phyloP scores from a whole-genome alignment of 2,888 invertebrate species.

The Synanthedon tipuliformis region DNA sequence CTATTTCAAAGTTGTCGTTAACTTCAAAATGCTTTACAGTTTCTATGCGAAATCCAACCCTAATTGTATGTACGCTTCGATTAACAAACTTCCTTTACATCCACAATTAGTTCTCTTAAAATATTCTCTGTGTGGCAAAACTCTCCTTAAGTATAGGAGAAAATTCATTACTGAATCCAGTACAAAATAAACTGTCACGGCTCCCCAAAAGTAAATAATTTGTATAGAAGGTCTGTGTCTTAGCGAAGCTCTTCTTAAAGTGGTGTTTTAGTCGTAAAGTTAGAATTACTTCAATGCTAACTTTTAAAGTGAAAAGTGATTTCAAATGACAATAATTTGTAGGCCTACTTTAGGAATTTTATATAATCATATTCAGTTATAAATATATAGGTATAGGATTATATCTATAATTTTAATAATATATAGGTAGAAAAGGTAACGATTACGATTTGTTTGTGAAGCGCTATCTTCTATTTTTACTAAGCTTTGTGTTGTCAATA shows the following conservation, averaged over 20 bases:
- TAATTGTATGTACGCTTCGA: slow-evolving; percentile 9
- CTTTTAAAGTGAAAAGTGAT: slow-evolving; percentile 1
- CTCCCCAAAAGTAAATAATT: background rate
- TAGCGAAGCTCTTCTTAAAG: slow-evolving; percentile 9
- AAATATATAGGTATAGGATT: no score
- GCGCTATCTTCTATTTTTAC: no score
- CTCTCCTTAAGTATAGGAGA: slow-evolving; percentile 17
- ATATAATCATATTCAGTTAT: no score
- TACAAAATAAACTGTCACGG: slow-evolving; percentile 11
- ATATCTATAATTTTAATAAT: no score
- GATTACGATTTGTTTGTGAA: no score
- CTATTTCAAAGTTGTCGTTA: background rate
- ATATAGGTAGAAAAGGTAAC: no score
- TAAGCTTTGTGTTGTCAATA: no score
- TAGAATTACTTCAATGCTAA: background rate
- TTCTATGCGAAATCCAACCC: background rate
- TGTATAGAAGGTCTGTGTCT: background rate
- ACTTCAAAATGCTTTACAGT: background rate
- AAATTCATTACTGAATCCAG: slow-evolving; percentile 28
- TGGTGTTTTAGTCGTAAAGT: background rate
- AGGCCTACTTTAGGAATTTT: no score
- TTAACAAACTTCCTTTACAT: slow-evolving; percentile 47
- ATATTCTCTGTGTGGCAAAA: slow-evolving; percentile 49
- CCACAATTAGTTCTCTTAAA: slow-evolving; percentile 47
- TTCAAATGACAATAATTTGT: background rate